Evolutionary conservation across 35 echinoderm and acorn worm genomes (phyloP).

Genomic region (Lytechinus variegatus): DNA sequence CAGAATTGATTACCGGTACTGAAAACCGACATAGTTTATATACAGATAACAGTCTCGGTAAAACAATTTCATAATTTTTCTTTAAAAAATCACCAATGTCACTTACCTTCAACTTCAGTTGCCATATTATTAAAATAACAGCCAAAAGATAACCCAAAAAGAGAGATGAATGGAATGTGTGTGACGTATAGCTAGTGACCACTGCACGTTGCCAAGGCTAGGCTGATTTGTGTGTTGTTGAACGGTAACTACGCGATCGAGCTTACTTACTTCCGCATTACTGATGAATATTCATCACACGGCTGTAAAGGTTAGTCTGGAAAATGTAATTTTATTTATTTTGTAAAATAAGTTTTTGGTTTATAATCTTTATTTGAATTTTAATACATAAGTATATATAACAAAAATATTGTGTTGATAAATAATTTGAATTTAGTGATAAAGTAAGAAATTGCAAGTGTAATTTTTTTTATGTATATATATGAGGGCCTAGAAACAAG

Average conservation of each 20-base stretch:
- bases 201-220: conserved; percentile 30
- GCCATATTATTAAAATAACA: conserved; percentile 31
- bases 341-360: background rate
- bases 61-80: background rate
- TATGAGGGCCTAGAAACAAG: too few species aligned
- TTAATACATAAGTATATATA: too few species aligned
- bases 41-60: background rate
- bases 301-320: background rate
- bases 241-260: background rate
- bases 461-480: too few species aligned
- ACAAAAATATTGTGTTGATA: too few species aligned
- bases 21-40: too few species aligned
- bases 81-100: background rate
- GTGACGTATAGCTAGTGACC: background rate
- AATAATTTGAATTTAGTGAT: too few species aligned
- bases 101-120: conserved; percentile 62
- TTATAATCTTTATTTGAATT: too few species aligned
- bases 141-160: background rate
- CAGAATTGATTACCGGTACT: background rate
- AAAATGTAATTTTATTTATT: background rate
- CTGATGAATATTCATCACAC: conserved; percentile 5
- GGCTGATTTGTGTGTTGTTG: background rate
- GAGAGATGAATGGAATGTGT: background rate
- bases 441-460: too few species aligned
- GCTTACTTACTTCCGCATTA: conserved; percentile 38